Conservation (phyloP, 2,888 invertebrate species). For the Ennomos fuscantarius region DNA sequence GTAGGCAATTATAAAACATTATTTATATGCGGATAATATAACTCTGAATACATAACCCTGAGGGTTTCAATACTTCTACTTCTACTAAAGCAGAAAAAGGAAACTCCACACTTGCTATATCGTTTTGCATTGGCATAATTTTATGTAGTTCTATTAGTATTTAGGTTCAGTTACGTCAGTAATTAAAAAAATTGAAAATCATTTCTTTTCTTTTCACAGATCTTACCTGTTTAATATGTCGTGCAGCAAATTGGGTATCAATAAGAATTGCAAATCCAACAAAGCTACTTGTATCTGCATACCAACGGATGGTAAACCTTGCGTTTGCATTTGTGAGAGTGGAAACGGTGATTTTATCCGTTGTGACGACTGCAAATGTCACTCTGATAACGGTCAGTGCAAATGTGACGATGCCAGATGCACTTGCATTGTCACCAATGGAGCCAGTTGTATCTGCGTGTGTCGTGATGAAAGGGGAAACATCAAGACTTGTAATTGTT, state of each 20-base stretch:
- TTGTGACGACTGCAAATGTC: slow-evolving; percentile 49
- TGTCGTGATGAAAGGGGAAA: slow-evolving; percentile 30
- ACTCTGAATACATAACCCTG: no score
- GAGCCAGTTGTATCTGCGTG: slow-evolving; percentile 35
- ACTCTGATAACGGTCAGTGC: slow-evolving; percentile 11
- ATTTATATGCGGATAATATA: no score
- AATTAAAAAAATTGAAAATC: no score
- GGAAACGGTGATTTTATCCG: slow-evolving; percentile 39
- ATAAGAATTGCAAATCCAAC: slow-evolving; percentile 46
- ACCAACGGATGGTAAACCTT: background rate
- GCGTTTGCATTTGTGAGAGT: slow-evolving; percentile 31
- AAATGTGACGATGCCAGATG: slow-evolving; percentile 34
- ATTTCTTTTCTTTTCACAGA: slow-evolving; percentile 20
- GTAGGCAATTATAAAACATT: no score
- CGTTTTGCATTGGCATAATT: no score
- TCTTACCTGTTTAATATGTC: slow-evolving; percentile 51
- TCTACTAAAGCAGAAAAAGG: no score
- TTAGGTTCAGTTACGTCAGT: no score
- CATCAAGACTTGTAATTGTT: slow-evolving; percentile 27
- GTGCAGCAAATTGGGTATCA: slow-evolving; percentile 51
- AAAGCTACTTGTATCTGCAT: slow-evolving; percentile 52
- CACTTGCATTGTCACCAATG: slow-evolving; percentile 37
- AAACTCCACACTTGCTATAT: no score
- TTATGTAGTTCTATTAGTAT: no score
- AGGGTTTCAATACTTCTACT: no score